A percentile compares a stretch with the other conserved stretches of the same genome.
phyloP scores from a whole-genome alignment of 2,797 vertebrate genomes.

The Eulemur rubriventer region DNA sequence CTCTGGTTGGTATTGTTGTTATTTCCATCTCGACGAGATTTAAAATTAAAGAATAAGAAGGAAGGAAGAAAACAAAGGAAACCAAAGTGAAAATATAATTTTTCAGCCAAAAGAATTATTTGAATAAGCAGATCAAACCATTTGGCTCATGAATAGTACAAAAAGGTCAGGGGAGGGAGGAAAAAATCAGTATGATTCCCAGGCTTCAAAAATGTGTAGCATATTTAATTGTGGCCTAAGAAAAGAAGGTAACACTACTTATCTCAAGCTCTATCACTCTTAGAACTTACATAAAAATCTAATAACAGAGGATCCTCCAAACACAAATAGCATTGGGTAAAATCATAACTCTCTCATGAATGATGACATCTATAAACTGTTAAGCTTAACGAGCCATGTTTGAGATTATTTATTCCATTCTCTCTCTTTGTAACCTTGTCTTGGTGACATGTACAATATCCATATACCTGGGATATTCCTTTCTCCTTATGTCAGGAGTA shows the following conservation, averaged over 20 bases:
- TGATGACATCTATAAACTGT: background rate
- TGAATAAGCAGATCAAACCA: background rate
- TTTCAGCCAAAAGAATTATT: background rate
- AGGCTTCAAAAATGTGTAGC: background rate
- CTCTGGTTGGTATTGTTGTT: background rate
- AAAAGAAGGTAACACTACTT: background rate
- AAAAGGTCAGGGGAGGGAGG: background rate
- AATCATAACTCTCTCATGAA: background rate
- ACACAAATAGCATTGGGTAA: background rate
- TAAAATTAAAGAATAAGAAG: background rate
- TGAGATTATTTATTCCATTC: background rate
- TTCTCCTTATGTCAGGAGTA: background rate
- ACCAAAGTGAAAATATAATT: background rate
- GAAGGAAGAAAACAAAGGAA: background rate
- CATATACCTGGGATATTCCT: background rate
- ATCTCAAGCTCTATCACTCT: background rate
- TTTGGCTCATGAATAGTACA: background rate
- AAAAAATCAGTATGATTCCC: background rate
- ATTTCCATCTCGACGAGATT: background rate
- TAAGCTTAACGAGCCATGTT: background rate
- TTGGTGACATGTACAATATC: background rate
- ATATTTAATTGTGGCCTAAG: background rate
- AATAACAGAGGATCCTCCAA: background rate
- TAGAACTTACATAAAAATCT: slow-evolving; percentile 18
- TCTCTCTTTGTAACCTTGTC: background rate